These are phyloP conservation scores for Polypedilum vanderplanki DNA, from an alignment of 1,140 invertebrate species.

Conservation along the genomic window DNA sequence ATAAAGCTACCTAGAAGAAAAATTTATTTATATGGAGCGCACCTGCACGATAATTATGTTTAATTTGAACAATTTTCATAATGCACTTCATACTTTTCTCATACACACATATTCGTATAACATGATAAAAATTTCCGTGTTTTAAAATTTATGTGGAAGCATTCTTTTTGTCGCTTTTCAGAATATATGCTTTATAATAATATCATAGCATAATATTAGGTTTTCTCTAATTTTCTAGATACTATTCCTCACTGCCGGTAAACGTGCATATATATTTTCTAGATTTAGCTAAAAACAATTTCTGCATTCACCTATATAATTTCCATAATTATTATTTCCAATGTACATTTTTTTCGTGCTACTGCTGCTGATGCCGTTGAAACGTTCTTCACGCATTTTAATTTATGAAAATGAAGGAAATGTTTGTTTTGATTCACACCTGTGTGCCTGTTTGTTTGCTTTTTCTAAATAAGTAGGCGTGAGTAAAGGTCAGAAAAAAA, in stretches of 20 bases:
- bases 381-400: too few species aligned
- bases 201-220: too few species aligned
- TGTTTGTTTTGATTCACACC: background rate
- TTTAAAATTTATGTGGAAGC: background rate
- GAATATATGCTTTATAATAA: background rate
- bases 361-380: too few species aligned
- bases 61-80: slow-evolving; percentile 14
- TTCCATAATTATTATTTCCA: too few species aligned
- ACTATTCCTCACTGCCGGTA: too few species aligned
- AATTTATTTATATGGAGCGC: slow-evolving; percentile 6
- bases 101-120: background rate
- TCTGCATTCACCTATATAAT: too few species aligned
- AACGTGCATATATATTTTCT: too few species aligned
- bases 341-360: too few species aligned
- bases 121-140: slow-evolving; percentile 18
- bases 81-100: slow-evolving; percentile 15
- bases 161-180: background rate
- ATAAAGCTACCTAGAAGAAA: background rate
- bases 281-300: too few species aligned
- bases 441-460: background rate
- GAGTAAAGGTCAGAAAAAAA: too few species aligned
- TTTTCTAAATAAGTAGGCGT: too few species aligned
- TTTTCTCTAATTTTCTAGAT: too few species aligned
- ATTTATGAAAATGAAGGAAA: background rate
- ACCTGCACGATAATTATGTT: slow-evolving; percentile 12